Base-by-base conservation (phyloP, 2,888 invertebrate genomes). In the Serripes groenlandicus region DNA sequence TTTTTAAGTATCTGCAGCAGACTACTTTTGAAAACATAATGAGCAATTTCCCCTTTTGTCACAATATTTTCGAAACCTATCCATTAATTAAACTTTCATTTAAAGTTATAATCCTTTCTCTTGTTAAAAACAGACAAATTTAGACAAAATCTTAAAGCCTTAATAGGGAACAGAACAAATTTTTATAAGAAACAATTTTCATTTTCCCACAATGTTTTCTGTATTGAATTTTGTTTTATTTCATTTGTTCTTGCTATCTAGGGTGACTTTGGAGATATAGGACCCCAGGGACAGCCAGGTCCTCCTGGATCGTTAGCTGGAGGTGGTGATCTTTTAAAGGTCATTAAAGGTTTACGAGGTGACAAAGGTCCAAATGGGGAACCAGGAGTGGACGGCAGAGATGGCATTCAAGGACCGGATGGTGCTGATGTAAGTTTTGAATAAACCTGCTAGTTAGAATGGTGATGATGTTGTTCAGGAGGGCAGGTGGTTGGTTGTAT, bases 241-340 rank as follows among this genome's bases (percentile, higher is more conserved):
- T 42, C 11, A 42, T 42, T 42, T 18, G 18, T n/a, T 26, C 58
- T 58, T 26, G 3, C 30, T 62, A 7, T 15, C 0, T 78, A 81
- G 88, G 91, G 90, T 35, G 72, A 74, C n/a, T 30, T 66, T 62
- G 93, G 93, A 37, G 81, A 90, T 4, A 94, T 95, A 66, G 96
- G 96, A 66, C 92, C 93, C 1, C 90, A 94, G 28, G 96, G 96
- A 32, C 95, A 78, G 7, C 77, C 87, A 49, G 92, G 92, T 11
- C 76, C 72, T 9, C 85, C 82, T 15, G 90, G 90, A 15, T 66
- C 66, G 9, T 21, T 66, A 1, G 37, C 66, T 42, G 66, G 66
- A 32, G 42, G 66, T 18, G 26, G 42, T 4, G 21, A 66, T 26
- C 66, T 28, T 15, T 35, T 66, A 0, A 60, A 49, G 15, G 35